A percentile compares a stretch with the other conserved stretches of the same genome.
phyloP scores from a whole-genome alignment of 2,113 vertebrate genomes.

The Spea bombifrons region DNA sequence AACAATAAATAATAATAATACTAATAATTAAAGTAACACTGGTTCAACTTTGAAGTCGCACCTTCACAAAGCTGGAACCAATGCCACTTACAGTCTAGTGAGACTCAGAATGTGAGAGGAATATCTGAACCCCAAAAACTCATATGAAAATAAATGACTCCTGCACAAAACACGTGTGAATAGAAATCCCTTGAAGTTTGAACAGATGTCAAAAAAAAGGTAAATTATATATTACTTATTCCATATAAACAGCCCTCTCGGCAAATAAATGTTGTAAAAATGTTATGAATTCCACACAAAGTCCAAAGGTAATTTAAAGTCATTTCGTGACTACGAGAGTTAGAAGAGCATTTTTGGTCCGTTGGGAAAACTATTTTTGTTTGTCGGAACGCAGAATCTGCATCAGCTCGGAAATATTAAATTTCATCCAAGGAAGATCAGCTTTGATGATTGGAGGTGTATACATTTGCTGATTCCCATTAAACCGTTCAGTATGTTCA shows the following conservation, averaged over 20 bases:
- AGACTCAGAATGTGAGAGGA: background rate
- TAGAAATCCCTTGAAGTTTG: too few species aligned
- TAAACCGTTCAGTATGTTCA: constrained; percentile 29
- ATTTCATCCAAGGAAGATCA: background rate
- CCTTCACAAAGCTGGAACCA: background rate
- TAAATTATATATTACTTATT: too few species aligned
- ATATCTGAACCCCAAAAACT: constrained; percentile 2
- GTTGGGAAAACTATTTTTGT: too few species aligned
- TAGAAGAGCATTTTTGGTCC: too few species aligned
- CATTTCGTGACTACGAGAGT: too few species aligned
- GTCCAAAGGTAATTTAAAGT: too few species aligned
- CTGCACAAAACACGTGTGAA: too few species aligned
- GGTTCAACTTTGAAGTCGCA: constrained; percentile 8
- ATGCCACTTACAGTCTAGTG: background rate
- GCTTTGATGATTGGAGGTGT: constrained; percentile 21
- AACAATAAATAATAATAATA: too few species aligned
- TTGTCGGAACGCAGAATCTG: background rate
- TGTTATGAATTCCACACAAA: too few species aligned
- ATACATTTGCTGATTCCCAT: constrained; percentile 24
- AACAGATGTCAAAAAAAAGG: too few species aligned
- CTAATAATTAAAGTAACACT: constrained; percentile 4
- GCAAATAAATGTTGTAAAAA: too few species aligned
- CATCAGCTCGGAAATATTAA: background rate
- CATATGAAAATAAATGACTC: background rate
- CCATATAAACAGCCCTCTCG: too few species aligned